Evolutionary conservation across 1,140 invertebrate species (phyloP).

Genomic region (Agrypnia vestita): DNA sequence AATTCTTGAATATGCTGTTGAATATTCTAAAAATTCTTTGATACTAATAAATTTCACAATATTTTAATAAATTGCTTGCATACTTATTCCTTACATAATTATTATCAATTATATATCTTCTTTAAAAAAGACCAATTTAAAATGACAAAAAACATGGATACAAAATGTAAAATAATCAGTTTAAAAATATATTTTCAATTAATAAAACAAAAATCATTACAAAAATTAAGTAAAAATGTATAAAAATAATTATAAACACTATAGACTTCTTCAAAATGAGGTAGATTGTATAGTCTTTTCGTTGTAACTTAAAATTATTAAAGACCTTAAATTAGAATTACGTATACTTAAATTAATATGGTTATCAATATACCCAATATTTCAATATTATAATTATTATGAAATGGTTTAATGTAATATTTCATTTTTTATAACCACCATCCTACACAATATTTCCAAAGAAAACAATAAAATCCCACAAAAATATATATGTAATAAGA

Average conservation of each 20-base stretch:
- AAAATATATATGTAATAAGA: no score
- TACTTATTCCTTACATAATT: no score
- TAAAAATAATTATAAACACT: conserved; percentile 35
- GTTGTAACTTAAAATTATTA: conserved; percentile 56
- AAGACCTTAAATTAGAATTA: background rate
- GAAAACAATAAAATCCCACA: no score
- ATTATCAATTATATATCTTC: no score
- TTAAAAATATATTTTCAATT: conserved; percentile 18
- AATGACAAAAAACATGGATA: background rate
- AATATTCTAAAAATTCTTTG: no score
- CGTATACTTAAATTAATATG: conserved; percentile 1
- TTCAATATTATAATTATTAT: background rate
- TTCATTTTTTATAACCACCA: background rate
- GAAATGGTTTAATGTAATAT: background rate
- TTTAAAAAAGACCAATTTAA: no score
- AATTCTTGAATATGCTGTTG: no score
- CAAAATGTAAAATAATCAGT: conserved; percentile 42
- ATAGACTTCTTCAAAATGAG: conserved; percentile 60
- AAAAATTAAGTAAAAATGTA: conserved; percentile 34
- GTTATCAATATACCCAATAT: background rate
- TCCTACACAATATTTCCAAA: no score
- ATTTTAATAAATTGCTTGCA: no score
- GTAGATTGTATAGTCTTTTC: conserved; percentile 61
- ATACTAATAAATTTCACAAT: no score
- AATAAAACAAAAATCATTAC: conserved; percentile 27